phyloP scores from a whole-genome alignment of 92 coral and sea anemone genomes.

The Actinostola sp. region DNA sequence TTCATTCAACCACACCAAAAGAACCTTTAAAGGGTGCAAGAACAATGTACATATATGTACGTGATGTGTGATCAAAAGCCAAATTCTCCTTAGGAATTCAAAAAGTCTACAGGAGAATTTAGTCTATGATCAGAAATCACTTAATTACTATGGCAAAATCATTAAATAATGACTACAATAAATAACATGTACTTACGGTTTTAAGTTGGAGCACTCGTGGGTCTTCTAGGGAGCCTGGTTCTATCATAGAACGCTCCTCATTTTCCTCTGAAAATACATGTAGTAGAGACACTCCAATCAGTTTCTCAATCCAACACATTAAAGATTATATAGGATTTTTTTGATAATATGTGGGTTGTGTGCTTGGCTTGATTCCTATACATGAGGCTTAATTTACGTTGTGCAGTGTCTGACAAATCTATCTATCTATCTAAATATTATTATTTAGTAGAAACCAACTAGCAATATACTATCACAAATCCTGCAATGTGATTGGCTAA shows the following conservation, averaged over 20 bases:
- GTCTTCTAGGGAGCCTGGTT: constrained; percentile 91
- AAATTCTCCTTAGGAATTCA: neutral
- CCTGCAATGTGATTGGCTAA: too few species aligned
- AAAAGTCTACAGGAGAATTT: constrained; percentile 6
- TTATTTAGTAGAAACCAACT: too few species aligned
- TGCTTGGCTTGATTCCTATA: too few species aligned
- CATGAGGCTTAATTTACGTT: too few species aligned
- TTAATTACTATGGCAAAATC: too few species aligned
- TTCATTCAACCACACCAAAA: constrained; percentile 96
- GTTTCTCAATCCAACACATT: too few species aligned
- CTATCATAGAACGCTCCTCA: constrained; percentile 94
- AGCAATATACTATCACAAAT: too few species aligned
- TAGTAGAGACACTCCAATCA: neutral
- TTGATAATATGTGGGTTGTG: too few species aligned
- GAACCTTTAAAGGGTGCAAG: constrained; percentile 47
- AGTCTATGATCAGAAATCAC: too few species aligned
- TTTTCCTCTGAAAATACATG: constrained; percentile 71
- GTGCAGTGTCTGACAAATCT: too few species aligned
- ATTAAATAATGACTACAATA: neutral
- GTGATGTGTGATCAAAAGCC: neutral
- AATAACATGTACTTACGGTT: constrained; percentile 46
- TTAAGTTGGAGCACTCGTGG: constrained; percentile 72
- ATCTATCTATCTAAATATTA: too few species aligned
- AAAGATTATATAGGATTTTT: too few species aligned
- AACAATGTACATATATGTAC: neutral